These are phyloP conservation scores for Eriocheir sinensis DNA, from an alignment of 1,140 invertebrate genomes.

Conservation along the genomic window DNA sequence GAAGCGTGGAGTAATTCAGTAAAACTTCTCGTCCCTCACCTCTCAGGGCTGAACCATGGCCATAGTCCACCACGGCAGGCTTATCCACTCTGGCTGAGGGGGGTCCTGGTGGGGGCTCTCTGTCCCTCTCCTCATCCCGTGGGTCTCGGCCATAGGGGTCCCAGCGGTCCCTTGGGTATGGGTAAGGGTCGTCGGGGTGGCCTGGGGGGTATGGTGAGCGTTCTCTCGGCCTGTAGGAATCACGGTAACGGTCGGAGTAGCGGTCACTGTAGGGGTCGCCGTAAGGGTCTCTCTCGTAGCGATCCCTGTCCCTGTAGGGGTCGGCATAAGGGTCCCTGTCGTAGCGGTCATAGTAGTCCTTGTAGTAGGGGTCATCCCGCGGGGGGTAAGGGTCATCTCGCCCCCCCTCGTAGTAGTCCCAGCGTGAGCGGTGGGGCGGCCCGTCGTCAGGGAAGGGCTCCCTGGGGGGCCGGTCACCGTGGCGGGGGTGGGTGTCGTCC, in stretches of 20 bases:
- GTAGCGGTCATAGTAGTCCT: slow-evolving; percentile 32
- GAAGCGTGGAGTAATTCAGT: not conserved
- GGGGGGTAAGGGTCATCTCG: not conserved
- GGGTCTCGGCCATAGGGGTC: slow-evolving; percentile 11
- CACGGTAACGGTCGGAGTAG: not conserved
- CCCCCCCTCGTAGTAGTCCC: slow-evolving; percentile 41
- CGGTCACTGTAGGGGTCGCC: not conserved
- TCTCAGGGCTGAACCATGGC: not conserved
- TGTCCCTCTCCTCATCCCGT: not conserved
- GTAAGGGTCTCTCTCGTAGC: slow-evolving; percentile 1
- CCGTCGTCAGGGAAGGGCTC: not conserved
- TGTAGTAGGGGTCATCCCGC: slow-evolving; percentile 24
- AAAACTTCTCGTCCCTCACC: not conserved
- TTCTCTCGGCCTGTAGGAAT: slow-evolving; percentile 2
- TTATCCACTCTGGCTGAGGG: not conserved
- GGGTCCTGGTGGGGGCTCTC: not conserved
- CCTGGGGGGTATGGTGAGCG: not conserved
- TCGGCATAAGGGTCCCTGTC: not conserved
- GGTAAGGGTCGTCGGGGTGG: not conserved
- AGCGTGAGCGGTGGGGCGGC: not conserved
- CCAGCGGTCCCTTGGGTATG: slow-evolving; percentile 34
- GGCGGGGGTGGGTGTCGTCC: slow-evolving; percentile 5
- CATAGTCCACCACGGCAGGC: slow-evolving; percentile 56
- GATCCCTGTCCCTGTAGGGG: not conserved
- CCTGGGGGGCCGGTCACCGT: not conserved